Evolutionary conservation across 2,113 vertebrate genomes (phyloP).

Genomic region (Sinosuthora webbiana): DNA sequence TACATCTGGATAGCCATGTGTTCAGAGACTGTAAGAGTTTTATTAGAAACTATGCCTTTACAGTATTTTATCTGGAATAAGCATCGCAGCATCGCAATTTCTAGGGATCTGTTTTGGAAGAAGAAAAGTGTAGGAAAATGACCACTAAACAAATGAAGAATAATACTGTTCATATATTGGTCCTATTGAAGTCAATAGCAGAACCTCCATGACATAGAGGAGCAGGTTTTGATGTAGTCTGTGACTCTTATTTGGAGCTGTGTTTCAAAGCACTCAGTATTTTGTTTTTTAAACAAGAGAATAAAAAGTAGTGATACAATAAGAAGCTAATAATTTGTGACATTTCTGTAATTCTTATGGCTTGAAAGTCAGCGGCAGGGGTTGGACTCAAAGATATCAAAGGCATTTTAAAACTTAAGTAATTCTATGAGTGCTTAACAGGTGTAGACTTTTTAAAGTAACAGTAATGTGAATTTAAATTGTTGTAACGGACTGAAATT

Average conservation of each 20-base stretch:
- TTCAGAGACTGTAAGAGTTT: neutral
- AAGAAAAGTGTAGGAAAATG: neutral
- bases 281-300: neutral
- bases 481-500: neutral
- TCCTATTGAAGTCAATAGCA: neutral
- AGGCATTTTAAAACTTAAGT: neutral
- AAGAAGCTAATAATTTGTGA: neutral
- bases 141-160: neutral
- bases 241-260: neutral
- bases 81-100: neutral
- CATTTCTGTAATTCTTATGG: neutral
- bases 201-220: neutral
- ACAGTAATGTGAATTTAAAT: neutral
- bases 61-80: neutral
- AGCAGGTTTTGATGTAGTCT: neutral
- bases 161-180: neutral
- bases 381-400: fast-evolving
- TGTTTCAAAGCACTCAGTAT: neutral
- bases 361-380: neutral
- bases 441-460: neutral
- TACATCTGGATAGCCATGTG: fast-evolving
- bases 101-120: neutral
- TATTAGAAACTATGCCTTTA: neutral
- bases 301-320: neutral
- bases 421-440: neutral